Base-by-base conservation (phyloP, 2,113 vertebrate genomes). In the Dinomys branickii region DNA sequence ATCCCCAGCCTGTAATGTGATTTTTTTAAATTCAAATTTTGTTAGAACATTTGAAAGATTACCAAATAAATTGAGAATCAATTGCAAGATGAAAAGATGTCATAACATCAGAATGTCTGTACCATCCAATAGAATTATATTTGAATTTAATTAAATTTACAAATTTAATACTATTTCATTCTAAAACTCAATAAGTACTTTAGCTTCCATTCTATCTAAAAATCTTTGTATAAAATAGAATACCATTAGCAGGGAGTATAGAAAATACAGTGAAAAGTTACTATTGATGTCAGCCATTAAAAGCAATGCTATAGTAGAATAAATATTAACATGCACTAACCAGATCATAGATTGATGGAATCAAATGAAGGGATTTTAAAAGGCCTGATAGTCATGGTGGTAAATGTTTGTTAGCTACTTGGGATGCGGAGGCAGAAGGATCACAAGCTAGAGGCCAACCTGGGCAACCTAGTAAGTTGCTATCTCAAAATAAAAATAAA, bases 11-110 rank as follows among this genome's bases (percentile, higher is more conserved):
- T 12, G 3, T 77, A 86, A 81, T 47, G 19, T 84, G 30, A 44
- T 30, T 92, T 95, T 93, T 71, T 50, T 10, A 50, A 69, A n/a
- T 75, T 73, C 17, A 81, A 47, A 30, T 9, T 88, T 85, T 69
- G 5, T 82, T 77, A 91, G 63, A 77, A 91, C 63, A 94, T 52
- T 96, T 88, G 58, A 91, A 90, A 95, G 41, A 58, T 35, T 44
- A 71, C 90, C 77, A 95, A 22, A 33, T 52, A 96, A 80, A 5
- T 73, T 63, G 50, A 94, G 56, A 87, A 50, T 30, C 75, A 90
- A 67, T 80, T 91, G 4, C 17, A 91, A 93, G 50, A 71, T 91
- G 22, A 93, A 97, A 81, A 83, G 69, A 81, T 30, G 69, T 71
- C 93, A 63, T 78, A 92, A 90, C 20, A 87, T 80, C 78, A 78